phyloP scores from a whole-genome alignment of 1,140 invertebrate genomes.

The Drosophila suzukii region DNA sequence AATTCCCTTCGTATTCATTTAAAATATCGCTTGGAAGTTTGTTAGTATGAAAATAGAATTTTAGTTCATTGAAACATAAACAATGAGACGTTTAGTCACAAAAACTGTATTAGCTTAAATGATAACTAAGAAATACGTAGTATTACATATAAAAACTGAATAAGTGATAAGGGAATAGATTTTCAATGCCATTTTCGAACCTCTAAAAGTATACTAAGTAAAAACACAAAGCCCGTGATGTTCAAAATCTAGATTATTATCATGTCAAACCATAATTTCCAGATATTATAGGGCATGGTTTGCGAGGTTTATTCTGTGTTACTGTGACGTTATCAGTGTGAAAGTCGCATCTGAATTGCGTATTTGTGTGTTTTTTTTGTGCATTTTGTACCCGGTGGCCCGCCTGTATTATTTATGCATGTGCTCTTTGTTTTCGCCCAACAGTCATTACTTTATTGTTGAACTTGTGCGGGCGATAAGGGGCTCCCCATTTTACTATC shows the following conservation, averaged over 20 bases:
- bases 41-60: neutral
- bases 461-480: constrained; percentile 49
- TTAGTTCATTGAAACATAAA: neutral
- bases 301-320: neutral
- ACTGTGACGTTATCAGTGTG: constrained; percentile 49
- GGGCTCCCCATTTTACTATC: constrained; percentile 26
- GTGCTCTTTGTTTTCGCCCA: constrained; percentile 61
- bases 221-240: neutral
- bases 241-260: neutral
- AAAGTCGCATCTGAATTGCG: constrained; percentile 20
- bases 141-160: neutral
- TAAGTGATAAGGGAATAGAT: neutral
- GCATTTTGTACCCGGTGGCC: constrained; percentile 12
- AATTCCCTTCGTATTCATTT: too few relatives aligned
- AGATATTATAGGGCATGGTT: neutral
- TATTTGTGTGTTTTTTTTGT: constrained; percentile 13
- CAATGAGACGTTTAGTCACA: neutral
- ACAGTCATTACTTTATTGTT: constrained; percentile 46
- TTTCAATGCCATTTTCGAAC: neutral
- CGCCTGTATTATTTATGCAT: constrained; percentile 44
- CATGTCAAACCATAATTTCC: neutral
- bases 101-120: neutral
- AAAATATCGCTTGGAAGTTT: too few relatives aligned
- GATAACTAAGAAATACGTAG: neutral
- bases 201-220: neutral